These are phyloP conservation scores for Andrena minutula DNA, from an alignment of 2,888 invertebrate species.

Conservation along the genomic window DNA sequence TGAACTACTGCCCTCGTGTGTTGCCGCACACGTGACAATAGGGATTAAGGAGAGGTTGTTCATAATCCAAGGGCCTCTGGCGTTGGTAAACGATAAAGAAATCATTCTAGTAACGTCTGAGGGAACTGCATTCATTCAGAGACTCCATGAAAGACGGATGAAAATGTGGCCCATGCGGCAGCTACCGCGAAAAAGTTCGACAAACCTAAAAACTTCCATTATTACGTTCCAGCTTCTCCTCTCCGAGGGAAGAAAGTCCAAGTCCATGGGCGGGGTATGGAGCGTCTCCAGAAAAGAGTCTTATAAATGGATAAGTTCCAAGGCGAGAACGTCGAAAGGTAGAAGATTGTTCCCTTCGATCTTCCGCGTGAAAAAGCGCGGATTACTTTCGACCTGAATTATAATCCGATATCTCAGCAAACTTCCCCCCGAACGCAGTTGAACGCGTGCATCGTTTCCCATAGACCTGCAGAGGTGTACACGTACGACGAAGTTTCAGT, in stretches of 20 bases:
- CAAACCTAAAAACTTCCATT: constrained; percentile 19
- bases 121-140: not conserved
- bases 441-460: not conserved
- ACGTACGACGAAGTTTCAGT: constrained; percentile 2
- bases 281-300: constrained; percentile 14
- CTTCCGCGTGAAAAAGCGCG: not conserved
- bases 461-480: not conserved
- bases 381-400: constrained; percentile 31
- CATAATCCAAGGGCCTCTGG: not conserved
- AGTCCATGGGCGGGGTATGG: constrained; percentile 3
- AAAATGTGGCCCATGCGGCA: not conserved
- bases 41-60: constrained; percentile 24
- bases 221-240: not conserved
- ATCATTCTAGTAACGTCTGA: not conserved
- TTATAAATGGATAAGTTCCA: constrained; percentile 32
- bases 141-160: not conserved
- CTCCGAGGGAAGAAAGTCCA: not conserved
- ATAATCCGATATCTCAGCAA: constrained; percentile 32
- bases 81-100: not conserved
- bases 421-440: not conserved
- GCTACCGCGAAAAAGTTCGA: not conserved
- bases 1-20: constrained; percentile 48
- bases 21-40: constrained; percentile 11
- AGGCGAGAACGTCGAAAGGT: not conserved
- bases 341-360: constrained; percentile 20